phyloP scores from a whole-genome alignment of 1,140 invertebrate genomes.

The Brachionus paranguensis region DNA sequence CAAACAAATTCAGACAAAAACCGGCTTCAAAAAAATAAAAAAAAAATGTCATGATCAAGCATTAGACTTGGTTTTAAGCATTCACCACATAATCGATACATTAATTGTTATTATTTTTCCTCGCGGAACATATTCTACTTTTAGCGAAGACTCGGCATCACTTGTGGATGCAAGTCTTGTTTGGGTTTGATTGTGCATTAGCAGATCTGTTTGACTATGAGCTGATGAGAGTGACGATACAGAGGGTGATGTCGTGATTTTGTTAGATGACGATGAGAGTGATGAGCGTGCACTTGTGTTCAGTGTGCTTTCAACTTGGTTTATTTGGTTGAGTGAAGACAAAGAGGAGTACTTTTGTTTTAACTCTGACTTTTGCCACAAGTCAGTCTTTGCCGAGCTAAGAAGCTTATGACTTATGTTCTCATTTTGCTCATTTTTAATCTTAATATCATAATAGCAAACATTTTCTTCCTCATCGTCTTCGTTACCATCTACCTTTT shows the following conservation, averaged over 20 bases:
- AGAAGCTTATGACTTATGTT: neutral
- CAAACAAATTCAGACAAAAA: neutral
- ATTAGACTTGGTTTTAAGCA: neutral
- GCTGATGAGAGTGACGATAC: conserved; percentile 6
- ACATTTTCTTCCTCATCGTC: conserved; percentile 12
- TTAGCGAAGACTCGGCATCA: neutral
- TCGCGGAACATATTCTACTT: conserved; percentile 17
- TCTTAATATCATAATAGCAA: conserved; percentile 28
- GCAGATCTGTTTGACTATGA: neutral
- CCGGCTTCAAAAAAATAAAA: neutral
- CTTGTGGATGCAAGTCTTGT: neutral
- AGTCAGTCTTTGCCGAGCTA: neutral
- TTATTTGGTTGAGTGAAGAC: neutral
- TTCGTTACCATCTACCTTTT: neutral
- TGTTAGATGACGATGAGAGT: conserved; percentile 24
- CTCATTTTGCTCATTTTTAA: conserved; percentile 9
- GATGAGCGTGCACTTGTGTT: conserved; percentile 9
- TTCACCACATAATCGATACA: conserved; percentile 33
- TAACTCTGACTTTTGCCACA: neutral
- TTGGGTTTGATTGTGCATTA: neutral
- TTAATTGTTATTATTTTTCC: conserved; percentile 23
- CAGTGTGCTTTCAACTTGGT: neutral
- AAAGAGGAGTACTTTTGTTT: neutral
- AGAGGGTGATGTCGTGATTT: neutral
- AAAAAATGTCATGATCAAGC: neutral